These are phyloP conservation scores for Herpetotheres cachinnans DNA, from an alignment of 2,113 vertebrate species.

Conservation along the genomic window DNA sequence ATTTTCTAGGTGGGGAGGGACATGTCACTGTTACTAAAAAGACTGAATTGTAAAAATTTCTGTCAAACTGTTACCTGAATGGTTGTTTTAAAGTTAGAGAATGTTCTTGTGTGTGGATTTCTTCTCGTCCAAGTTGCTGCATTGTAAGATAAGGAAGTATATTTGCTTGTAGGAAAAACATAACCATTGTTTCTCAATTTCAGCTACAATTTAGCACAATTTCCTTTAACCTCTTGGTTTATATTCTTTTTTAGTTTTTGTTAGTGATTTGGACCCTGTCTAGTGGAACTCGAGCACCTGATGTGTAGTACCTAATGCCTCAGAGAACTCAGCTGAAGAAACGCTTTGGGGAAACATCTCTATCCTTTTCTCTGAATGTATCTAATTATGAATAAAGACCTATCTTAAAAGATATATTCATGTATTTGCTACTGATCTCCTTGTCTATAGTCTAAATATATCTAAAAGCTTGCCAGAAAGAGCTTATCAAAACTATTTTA, in stretches of 20 bases:
- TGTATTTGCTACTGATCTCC: neutral
- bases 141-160: slow-evolving; percentile 46
- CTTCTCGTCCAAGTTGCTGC: slow-evolving; percentile 61
- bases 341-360: neutral
- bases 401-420: neutral
- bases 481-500: neutral
- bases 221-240: neutral
- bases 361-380: neutral
- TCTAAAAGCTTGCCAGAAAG: neutral
- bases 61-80: slow-evolving; percentile 60
- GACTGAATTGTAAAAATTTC: neutral
- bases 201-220: neutral
- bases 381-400: neutral
- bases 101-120: slow-evolving; percentile 64
- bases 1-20: neutral
- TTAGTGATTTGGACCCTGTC: neutral
- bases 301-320: neutral
- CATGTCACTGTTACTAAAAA: neutral
- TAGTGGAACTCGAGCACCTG: neutral
- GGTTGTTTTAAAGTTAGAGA: slow-evolving; percentile 61
- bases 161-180: slow-evolving; percentile 57
- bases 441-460: neutral
- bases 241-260: neutral
- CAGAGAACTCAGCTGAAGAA: neutral
- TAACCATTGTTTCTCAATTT: neutral